phyloP scores from a whole-genome alignment of 1,140 invertebrate genomes.

The Tetramorium parvispinum region DNA sequence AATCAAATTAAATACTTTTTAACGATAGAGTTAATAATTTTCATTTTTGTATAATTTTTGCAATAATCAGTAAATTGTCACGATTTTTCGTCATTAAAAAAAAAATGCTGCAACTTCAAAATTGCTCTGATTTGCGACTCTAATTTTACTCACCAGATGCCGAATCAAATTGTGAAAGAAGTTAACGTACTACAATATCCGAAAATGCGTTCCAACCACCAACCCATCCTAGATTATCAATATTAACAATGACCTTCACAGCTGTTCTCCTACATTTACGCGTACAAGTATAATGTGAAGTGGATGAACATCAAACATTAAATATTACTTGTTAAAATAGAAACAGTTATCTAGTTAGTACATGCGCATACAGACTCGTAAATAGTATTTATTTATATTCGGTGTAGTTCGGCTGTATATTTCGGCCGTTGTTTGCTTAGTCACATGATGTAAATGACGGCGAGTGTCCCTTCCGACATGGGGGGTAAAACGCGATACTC shows the following conservation, averaged over 20 bases:
- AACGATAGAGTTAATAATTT: not conserved
- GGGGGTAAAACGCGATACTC: conserved; percentile 35
- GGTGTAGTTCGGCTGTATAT: conserved; percentile 9
- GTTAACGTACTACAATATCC: conserved; percentile 28
- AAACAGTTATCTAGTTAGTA: conserved; percentile 72
- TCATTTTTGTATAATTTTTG: not conserved
- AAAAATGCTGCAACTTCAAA: not conserved
- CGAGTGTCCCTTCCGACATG: not conserved
- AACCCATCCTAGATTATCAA: conserved; percentile 45
- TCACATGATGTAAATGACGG: conserved; percentile 40
- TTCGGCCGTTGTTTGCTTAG: conserved; percentile 10
- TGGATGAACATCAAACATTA: conserved; percentile 78
- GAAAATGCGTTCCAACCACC: conserved; percentile 73
- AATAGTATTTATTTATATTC: conserved; percentile 56
- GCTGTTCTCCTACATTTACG: conserved; percentile 35
- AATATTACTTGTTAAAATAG: conserved; percentile 71
- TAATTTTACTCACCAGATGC: not conserved
- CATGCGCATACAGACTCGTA: conserved; percentile 60
- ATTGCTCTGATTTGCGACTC: not conserved
- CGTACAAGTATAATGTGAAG: conserved; percentile 63
- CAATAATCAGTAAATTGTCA: not conserved
- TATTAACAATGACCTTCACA: conserved; percentile 24
- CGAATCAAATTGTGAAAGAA: conserved; percentile 27
- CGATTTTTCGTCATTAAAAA: not conserved
- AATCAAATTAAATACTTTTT: not conserved